Conservation (phyloP, 2,888 invertebrate species). For the Ornithoptera priamus region DNA sequence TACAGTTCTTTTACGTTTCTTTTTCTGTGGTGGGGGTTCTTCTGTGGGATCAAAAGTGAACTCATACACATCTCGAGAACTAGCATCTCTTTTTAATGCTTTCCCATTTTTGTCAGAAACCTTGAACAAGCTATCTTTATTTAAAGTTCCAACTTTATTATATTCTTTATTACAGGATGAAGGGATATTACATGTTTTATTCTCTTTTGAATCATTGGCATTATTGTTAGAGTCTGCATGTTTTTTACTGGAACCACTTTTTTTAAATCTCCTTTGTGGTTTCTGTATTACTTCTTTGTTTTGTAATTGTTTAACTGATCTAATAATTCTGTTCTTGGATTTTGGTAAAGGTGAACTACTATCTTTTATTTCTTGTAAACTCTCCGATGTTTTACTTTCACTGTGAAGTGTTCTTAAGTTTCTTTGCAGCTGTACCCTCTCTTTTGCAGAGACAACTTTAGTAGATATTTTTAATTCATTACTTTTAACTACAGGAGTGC, state of each 20-base stretch:
- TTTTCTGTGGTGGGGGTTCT: constrained; percentile 66
- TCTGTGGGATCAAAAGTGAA: constrained; percentile 73
- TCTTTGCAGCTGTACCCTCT: not conserved
- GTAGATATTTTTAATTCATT: constrained; percentile 33
- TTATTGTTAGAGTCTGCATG: constrained; percentile 57
- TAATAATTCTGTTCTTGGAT: constrained; percentile 1
- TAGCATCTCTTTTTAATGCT: constrained; percentile 41
- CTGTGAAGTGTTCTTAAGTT: constrained; percentile 30
- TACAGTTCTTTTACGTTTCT: constrained; percentile 56
- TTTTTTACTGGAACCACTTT: constrained; percentile 34
- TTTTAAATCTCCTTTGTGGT: constrained; percentile 20
- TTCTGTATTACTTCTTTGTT: constrained; percentile 16
- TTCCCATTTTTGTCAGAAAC: constrained; percentile 29
- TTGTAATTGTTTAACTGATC: not conserved
- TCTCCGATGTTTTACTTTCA: not conserved
- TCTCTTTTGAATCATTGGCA: constrained; percentile 34
- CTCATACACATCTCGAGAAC: constrained; percentile 66
- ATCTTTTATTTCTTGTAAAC: not conserved
- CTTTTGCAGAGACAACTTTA: constrained; percentile 1
- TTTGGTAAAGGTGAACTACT: constrained; percentile 3
- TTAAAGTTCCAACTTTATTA: constrained; percentile 16
- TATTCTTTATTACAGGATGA: constrained; percentile 28
- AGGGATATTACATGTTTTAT: constrained; percentile 15
- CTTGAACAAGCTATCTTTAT: not conserved
- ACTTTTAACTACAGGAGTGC: constrained; percentile 54